phyloP scores from a whole-genome alignment of 1,140 invertebrate species.

The Bombus affinis region DNA sequence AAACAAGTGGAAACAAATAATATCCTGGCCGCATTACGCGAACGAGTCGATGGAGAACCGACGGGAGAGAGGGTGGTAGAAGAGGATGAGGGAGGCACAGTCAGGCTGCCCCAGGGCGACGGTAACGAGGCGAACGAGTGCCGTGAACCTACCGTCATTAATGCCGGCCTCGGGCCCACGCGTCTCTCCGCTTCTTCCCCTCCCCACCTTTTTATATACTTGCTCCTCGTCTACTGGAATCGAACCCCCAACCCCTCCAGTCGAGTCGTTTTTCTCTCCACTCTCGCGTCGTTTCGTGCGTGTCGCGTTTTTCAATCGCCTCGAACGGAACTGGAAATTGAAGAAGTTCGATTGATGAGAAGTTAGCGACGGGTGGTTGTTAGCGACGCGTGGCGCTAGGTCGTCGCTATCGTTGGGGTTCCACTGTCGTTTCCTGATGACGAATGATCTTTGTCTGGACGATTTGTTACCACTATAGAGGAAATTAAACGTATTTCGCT shows the following conservation, averaged over 20 bases:
- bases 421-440: neutral
- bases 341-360: slow-evolving; percentile 30
- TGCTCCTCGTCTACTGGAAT: slow-evolving; percentile 3
- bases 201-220: neutral
- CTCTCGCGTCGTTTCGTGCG: neutral
- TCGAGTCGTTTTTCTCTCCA: no score
- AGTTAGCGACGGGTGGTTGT: slow-evolving; percentile 7
- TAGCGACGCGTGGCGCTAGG: slow-evolving; percentile 34
- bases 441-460: slow-evolving; percentile 35
- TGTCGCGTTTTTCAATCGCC: slow-evolving; percentile 36
- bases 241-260: neutral
- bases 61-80: slow-evolving; percentile 18
- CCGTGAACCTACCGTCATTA: slow-evolving; percentile 76
- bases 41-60: slow-evolving; percentile 50
- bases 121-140: slow-evolving; percentile 79
- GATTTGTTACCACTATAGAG: neutral
- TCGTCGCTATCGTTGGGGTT: neutral
- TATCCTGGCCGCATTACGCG: slow-evolving; percentile 77
- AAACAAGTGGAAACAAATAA: slow-evolving; percentile 82
- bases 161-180: slow-evolving; percentile 77
- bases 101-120: slow-evolving; percentile 73
- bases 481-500: neutral
- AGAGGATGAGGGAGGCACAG: slow-evolving; percentile 30
- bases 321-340: slow-evolving; percentile 52
- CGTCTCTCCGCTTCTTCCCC: slow-evolving; percentile 7